A percentile compares a stretch with the other conserved stretches of the same genome.
Conservation (phyloP, 2,888 invertebrate genomes). For the Acronicta aceris region DNA sequence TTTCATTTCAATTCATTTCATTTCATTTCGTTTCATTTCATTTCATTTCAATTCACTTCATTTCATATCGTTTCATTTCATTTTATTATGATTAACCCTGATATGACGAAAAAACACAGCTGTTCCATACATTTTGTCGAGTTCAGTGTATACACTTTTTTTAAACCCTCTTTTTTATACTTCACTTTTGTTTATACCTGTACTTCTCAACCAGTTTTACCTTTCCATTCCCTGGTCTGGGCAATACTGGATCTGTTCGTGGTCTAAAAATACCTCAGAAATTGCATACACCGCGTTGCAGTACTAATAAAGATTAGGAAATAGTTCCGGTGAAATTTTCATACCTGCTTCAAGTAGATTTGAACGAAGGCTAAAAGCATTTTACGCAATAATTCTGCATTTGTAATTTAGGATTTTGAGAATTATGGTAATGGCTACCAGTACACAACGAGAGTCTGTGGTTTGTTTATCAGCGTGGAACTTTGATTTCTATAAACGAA, state of each 20-base stretch:
- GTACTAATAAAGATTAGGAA: constrained; percentile 51
- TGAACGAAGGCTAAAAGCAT: constrained; percentile 43
- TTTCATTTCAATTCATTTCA: too few species aligned
- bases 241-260: constrained; percentile 24
- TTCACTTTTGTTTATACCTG: constrained; percentile 20
- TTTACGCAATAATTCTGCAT: constrained; percentile 36
- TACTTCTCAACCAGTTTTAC: constrained; percentile 29
- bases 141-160: too few species aligned
- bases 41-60: too few species aligned
- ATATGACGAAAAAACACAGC: too few species aligned
- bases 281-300: constrained; percentile 32
- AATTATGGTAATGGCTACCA: constrained; percentile 11
- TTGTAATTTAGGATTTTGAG: constrained; percentile 13
- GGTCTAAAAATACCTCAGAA: constrained; percentile 42
- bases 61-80: too few species aligned
- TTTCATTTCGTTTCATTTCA: too few species aligned
- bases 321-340: constrained; percentile 60
- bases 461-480: neutral
- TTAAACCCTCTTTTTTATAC: too few species aligned
- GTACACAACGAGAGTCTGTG: neutral
- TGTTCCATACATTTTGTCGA: too few species aligned
- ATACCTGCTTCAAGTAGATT: constrained; percentile 38
- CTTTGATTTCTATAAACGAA: constrained; percentile 6
- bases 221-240: neutral
- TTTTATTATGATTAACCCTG: too few species aligned